phyloP scores from a whole-genome alignment of 2,797 vertebrate genomes.

The Siniperca obscura region DNA sequence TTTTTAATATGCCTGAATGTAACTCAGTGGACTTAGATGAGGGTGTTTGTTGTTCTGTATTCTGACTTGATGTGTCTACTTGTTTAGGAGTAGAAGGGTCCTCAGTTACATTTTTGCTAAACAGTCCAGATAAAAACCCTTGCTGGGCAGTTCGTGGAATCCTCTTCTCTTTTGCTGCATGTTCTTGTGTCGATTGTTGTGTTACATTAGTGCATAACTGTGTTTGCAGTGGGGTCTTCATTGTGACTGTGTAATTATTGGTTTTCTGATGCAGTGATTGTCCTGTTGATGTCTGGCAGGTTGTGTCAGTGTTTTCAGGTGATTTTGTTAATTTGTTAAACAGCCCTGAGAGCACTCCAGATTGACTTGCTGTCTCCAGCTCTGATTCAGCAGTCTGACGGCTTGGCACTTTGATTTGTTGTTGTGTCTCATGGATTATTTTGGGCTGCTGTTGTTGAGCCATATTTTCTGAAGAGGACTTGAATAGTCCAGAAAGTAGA shows the following conservation, averaged over 20 bases:
- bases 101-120: conserved; percentile 82
- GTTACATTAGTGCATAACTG: conserved; percentile 46
- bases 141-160: conserved; percentile 63
- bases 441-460: conserved; percentile 56
- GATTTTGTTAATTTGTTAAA: conserved; percentile 81
- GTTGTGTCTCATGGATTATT: conserved; percentile 47
- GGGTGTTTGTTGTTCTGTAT: conserved; percentile 39
- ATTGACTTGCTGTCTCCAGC: conserved; percentile 57
- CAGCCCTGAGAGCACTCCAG: conserved; percentile 78
- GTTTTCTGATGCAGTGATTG: conserved; percentile 56
- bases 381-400: conserved; percentile 51
- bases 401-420: conserved; percentile 47
- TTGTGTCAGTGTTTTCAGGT: conserved; percentile 67
- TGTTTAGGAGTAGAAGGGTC: conserved; percentile 74
- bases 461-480: conserved; percentile 76
- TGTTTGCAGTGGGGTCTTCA: conserved; percentile 46
- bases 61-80: conserved; percentile 39
- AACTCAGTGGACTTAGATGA: conserved; percentile 41
- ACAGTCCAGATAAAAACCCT: conserved; percentile 87
- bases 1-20: conserved; percentile 53
- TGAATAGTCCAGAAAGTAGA: conserved; percentile 85
- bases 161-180: conserved; percentile 72
- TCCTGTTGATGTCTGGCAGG: conserved; percentile 48
- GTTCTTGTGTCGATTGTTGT: conserved; percentile 64
- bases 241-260: conserved; percentile 21